Evolutionary conservation across 2,888 invertebrate genomes (phyloP).

Genomic region (Leucophora obtusa): DNA sequence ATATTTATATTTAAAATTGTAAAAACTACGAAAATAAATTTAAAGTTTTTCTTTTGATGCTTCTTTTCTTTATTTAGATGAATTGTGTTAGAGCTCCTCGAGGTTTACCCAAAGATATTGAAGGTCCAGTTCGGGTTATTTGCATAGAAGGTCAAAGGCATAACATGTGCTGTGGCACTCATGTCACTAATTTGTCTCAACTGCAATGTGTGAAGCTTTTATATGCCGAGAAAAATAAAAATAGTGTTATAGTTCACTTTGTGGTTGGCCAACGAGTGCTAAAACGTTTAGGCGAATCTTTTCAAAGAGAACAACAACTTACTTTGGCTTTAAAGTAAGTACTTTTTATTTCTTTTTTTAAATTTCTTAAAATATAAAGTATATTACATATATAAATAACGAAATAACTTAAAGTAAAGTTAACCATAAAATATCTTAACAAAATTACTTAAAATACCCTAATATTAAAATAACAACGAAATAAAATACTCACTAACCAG

Average conservation of each 20-base stretch:
- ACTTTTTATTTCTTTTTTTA: no score
- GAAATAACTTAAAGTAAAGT: no score
- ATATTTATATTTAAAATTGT: no score
- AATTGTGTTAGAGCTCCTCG: slow-evolving; percentile 78
- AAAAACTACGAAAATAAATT: no score
- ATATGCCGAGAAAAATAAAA: slow-evolving; percentile 86
- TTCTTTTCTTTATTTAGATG: slow-evolving; percentile 62
- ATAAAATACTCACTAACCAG: no score
- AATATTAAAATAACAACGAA: no score
- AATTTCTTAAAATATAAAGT: no score
- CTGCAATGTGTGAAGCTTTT: slow-evolving; percentile 84
- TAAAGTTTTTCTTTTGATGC: no score
- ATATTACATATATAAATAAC: no score
- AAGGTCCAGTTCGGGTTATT: slow-evolving; percentile 87
- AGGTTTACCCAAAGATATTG: slow-evolving; percentile 89
- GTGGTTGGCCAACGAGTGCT: slow-evolving; percentile 86
- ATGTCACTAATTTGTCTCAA: slow-evolving; percentile 86
- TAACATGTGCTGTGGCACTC: slow-evolving; percentile 94
- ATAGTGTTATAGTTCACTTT: slow-evolving; percentile 84
- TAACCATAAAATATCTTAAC: no score
- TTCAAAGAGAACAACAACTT: slow-evolving; percentile 84
- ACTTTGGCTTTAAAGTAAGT: slow-evolving; percentile 86
- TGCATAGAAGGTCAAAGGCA: slow-evolving; percentile 87
- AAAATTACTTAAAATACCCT: no score
- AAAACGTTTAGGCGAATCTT: slow-evolving; percentile 81